Conservation (phyloP, 2,113 vertebrate genomes). For the Cephalopterus ornatus region DNA sequence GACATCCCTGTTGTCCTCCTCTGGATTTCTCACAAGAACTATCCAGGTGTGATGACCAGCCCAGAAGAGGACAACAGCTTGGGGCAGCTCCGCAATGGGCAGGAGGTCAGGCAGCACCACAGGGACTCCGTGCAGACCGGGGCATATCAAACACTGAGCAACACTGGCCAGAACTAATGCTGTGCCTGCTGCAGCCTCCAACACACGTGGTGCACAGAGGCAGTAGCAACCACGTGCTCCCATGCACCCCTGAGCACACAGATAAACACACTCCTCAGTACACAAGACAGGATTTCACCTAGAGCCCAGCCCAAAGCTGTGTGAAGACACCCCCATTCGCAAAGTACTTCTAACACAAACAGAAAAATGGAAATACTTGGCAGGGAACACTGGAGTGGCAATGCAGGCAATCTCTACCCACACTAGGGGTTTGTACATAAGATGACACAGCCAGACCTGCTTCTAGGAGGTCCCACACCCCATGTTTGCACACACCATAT, state of each 20-base stretch:
- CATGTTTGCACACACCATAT: rapidly evolving
- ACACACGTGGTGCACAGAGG: neutral
- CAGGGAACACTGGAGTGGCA: neutral
- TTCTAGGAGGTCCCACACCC: neutral
- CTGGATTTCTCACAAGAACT: neutral
- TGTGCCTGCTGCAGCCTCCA: neutral
- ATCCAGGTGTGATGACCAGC: neutral
- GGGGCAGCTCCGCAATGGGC: neutral
- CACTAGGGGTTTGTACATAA: rapidly evolving
- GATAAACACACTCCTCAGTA: neutral
- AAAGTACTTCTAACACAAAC: neutral
- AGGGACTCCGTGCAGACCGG: neutral
- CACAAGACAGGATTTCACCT: neutral
- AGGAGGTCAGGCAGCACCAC: neutral
- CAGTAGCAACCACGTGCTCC: neutral
- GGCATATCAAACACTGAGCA: neutral
- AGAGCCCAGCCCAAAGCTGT: neutral
- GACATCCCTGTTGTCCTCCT: neutral
- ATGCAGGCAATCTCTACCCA: neutral
- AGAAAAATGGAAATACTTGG: neutral
- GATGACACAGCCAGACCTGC: rapidly evolving
- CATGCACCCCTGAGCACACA: neutral
- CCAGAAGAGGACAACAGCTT: neutral
- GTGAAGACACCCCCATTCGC: neutral
- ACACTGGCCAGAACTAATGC: neutral